phyloP scores from a whole-genome alignment of 2,797 vertebrate species.

The Syndactyla subalaris region DNA sequence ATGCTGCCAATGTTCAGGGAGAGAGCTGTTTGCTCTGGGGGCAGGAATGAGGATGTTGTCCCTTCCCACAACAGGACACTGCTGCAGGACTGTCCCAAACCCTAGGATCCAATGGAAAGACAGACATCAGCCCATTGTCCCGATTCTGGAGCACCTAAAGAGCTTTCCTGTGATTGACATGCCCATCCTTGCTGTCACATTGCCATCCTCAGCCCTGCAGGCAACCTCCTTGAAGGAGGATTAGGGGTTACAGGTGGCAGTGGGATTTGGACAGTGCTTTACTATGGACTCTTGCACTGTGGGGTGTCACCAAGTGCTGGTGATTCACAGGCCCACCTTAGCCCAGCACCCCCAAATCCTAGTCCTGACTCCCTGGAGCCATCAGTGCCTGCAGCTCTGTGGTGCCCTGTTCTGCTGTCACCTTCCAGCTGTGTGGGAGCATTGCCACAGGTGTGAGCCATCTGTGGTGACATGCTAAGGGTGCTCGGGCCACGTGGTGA shows the following conservation, averaged over 20 bases:
- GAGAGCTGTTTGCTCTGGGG: not conserved
- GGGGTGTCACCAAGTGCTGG: not conserved
- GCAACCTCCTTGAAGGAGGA: not conserved
- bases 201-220: not conserved
- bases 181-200: not conserved
- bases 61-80: rapidly evolving
- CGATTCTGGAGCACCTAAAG: rapidly evolving
- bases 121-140: rapidly evolving
- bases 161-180: rapidly evolving
- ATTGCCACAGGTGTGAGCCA: not conserved
- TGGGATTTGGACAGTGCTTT: not conserved
- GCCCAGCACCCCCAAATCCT: not conserved
- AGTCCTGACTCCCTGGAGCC: not conserved
- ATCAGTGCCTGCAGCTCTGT: not conserved
- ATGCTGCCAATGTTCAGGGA: rapidly evolving
- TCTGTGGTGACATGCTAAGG: not conserved
- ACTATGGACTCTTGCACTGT: rapidly evolving
- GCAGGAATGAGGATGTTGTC: rapidly evolving
- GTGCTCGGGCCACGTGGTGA: not conserved
- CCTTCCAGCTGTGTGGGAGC: not conserved
- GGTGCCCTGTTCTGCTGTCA: rapidly evolving
- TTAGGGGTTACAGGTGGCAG: not conserved
- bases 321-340: not conserved
- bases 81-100: not conserved
- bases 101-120: not conserved